These are phyloP conservation scores for Hippocampus mohnikei DNA, from an alignment of 2,113 vertebrate species.

Conservation along the genomic window DNA sequence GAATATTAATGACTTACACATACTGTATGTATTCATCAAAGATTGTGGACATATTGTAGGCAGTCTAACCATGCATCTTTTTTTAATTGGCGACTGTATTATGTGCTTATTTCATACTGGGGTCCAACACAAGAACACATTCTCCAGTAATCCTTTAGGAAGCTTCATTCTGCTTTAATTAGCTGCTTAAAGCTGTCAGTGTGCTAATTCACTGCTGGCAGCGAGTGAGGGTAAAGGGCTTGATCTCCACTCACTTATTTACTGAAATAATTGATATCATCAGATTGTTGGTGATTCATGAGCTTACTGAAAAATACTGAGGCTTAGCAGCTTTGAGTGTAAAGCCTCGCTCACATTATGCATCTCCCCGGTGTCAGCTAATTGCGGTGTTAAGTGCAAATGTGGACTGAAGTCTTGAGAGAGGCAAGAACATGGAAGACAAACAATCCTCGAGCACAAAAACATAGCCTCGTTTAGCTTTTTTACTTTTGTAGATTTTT, in stretches of 20 bases:
- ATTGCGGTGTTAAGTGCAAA: slow-evolving; percentile 39
- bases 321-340: slow-evolving; percentile 47
- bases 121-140: neutral
- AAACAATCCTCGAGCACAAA: slow-evolving; percentile 13
- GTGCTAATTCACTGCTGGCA: slow-evolving; percentile 53
- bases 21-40: neutral
- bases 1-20: slow-evolving; percentile 3
- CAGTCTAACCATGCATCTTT: neutral
- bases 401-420: slow-evolving; percentile 20
- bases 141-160: slow-evolving; percentile 46
- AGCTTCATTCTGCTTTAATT: slow-evolving; percentile 63
- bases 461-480: neutral
- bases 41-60: neutral
- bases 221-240: slow-evolving; percentile 41
- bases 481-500: neutral
- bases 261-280: slow-evolving; percentile 68
- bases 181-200: slow-evolving; percentile 49
- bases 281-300: slow-evolving; percentile 60
- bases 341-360: slow-evolving; percentile 43
- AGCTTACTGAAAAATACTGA: slow-evolving; percentile 45
- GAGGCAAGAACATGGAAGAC: neutral
- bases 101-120: neutral
- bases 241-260: slow-evolving; percentile 60
- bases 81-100: neutral
- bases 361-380: slow-evolving; percentile 46